These are phyloP conservation scores for Phaedon cochleariae DNA, from an alignment of 2,888 invertebrate genomes.

Conservation along the genomic window DNA sequence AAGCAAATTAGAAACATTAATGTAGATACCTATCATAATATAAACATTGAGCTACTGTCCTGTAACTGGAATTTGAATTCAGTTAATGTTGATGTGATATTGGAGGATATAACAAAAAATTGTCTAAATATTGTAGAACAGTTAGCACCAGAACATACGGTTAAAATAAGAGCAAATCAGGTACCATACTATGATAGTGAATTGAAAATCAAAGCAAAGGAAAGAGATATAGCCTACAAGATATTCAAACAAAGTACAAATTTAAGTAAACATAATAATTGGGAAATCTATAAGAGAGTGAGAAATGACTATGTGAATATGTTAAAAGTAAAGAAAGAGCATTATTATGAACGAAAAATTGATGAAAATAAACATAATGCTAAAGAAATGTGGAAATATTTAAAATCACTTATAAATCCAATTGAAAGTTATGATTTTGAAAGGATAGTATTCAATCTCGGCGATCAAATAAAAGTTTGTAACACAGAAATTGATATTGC, in stretches of 20 bases:
- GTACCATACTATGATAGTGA: no score
- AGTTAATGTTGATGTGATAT: no score
- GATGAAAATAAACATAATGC: background rate
- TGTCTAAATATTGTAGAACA: background rate
- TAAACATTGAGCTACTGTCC: no score
- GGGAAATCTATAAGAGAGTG: background rate
- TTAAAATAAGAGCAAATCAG: background rate
- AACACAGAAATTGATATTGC: background rate
- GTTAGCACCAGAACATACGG: background rate
- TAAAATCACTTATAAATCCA: conserved; percentile 1
- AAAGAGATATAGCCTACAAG: conserved; percentile 1
- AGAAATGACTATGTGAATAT: background rate
- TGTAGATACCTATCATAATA: no score
- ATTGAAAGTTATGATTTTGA: background rate
- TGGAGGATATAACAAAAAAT: background rate
- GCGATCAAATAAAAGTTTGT: background rate
- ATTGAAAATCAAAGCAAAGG: background rate
- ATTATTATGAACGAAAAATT: conserved; percentile 8
- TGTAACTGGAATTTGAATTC: no score
- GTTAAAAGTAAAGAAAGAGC: background rate
- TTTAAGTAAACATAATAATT: background rate
- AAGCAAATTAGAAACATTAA: no score
- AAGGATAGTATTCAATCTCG: background rate
- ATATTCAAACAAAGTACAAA: background rate
- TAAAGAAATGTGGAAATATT: conserved; percentile 2